phyloP scores from a whole-genome alignment of 2,888 invertebrate genomes.

The Hymenopus coronatus region DNA sequence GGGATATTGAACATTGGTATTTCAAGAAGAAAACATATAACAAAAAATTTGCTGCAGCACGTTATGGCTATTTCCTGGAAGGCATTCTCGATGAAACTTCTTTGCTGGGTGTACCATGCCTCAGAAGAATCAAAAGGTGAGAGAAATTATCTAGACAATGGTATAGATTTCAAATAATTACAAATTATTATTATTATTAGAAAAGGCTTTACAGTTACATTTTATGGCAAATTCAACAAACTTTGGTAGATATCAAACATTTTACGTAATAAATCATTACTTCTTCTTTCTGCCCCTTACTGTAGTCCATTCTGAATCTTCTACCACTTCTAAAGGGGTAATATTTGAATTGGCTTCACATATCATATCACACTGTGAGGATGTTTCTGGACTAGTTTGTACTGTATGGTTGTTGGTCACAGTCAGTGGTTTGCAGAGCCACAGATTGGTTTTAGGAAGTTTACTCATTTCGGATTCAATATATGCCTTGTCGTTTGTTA shows the following conservation, averaged over 20 bases:
- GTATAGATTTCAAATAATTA: background rate
- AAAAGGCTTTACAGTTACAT: background rate
- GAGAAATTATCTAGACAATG: background rate
- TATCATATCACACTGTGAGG: background rate
- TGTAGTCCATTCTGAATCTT: background rate
- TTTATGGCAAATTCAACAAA: no score
- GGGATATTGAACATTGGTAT: no score
- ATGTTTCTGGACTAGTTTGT: background rate
- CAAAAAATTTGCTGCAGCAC: no score
- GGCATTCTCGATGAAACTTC: no score
- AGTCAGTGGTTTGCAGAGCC: slow-evolving; percentile 53
- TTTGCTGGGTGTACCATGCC: no score
- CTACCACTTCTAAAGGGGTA: background rate
- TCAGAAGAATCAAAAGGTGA: no score
- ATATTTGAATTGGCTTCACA: background rate
- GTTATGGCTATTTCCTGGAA: no score
- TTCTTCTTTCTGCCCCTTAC: background rate
- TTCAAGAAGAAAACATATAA: no score
- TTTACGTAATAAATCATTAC: background rate
- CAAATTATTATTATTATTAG: background rate
- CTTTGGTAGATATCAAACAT: no score
- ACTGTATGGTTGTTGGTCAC: background rate
- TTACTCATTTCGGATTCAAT: slow-evolving; percentile 7
- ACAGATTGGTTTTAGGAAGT: slow-evolving; percentile 48
- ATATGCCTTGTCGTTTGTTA: background rate